Base-by-base conservation (phyloP, 2,797 vertebrate genomes). In the Tenualosa thibaudeaui region DNA sequence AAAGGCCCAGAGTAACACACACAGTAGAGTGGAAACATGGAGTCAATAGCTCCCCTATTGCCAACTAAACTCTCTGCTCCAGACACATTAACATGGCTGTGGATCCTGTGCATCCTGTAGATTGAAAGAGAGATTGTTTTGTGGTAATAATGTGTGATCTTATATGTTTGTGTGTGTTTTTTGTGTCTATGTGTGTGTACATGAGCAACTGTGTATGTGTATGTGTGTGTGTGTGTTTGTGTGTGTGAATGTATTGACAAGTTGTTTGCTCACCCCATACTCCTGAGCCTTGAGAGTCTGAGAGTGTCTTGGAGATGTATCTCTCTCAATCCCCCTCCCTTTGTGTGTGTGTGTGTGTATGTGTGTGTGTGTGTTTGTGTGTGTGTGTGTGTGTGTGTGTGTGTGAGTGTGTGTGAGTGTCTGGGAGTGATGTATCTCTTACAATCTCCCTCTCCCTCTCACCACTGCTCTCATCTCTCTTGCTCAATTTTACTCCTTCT, bases 331-430 rank as follows among this genome's bases (percentile, higher is more conserved):
- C 62, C 24, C 58, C 7, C 7, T 24, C 51, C 13, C 12, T 9
- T 17, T 58, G 56, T 58, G 56, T 58, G 56, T 58, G 56, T 58
- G 56, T 65, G 60, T 65, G 60, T 65, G 60, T 26, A 26, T 68
- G 62, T 37, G 62, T 68, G 62, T 68, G 62, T 68, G 62, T 65
- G 24, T 65, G 60, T 26, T 22, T 62, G 60, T 62, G 60, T 62
- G 60, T 58, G 56, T 58, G 56, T 58, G 56, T 58, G 56, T 58
- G 56, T 65, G 60, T 65, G 60, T 65, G 60, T 26, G 62, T 68
- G 62, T 37, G 62, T 68, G 62, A 37, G 62, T 68, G 62, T 65
- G 24, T 65, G 60, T 26, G 60, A 2, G 10, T 31, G 62, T 65
- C n/a, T 31, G 4, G 12, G 62, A 68, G 26, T 10, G 62, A 9